Percentiles rank a stretch among this genome's conserved stretches.
Evolutionary conservation across 2,113 vertebrate genomes (phyloP).

Genomic region (Caracal caracal): DNA sequence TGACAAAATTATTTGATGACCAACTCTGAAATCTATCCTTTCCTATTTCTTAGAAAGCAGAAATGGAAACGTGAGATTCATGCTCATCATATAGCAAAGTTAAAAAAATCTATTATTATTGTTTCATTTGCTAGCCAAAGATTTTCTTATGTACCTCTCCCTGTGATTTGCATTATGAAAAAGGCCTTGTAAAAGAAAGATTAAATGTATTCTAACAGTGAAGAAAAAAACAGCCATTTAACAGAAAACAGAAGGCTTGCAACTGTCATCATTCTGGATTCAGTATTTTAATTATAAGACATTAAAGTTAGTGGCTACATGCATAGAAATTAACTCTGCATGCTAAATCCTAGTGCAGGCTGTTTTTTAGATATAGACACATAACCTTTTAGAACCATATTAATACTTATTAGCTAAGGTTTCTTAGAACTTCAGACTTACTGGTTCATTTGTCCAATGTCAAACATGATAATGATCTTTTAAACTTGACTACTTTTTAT

Average conservation of each 20-base stretch:
- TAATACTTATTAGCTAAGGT: not conserved
- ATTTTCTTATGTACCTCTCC: not conserved
- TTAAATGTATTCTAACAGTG: not conserved
- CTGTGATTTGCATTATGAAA: not conserved
- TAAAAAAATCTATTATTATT: not conserved
- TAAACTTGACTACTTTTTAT: not conserved
- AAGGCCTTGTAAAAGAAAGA: not conserved
- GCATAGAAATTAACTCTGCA: not conserved
- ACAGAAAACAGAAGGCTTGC: not conserved
- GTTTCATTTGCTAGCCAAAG: not conserved
- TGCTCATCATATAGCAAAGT: not conserved
- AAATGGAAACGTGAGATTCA: not conserved
- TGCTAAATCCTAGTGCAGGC: not conserved
- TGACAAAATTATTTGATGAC: not conserved
- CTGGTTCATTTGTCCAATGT: not conserved
- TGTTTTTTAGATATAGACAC: not conserved
- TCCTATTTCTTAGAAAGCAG: conserved; percentile 21
- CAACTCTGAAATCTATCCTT: not conserved
- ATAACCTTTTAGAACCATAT: not conserved
- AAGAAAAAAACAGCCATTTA: not conserved
- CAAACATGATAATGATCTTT: not conserved
- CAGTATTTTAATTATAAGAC: conserved; percentile 3
- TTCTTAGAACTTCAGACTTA: not conserved
- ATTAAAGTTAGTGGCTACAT: not conserved
- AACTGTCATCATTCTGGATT: not conserved